A percentile compares a stretch with the other conserved stretches of the same genome.
Conservation (phyloP, 2,113 vertebrate genomes). For the Podarcis cretensis region DNA sequence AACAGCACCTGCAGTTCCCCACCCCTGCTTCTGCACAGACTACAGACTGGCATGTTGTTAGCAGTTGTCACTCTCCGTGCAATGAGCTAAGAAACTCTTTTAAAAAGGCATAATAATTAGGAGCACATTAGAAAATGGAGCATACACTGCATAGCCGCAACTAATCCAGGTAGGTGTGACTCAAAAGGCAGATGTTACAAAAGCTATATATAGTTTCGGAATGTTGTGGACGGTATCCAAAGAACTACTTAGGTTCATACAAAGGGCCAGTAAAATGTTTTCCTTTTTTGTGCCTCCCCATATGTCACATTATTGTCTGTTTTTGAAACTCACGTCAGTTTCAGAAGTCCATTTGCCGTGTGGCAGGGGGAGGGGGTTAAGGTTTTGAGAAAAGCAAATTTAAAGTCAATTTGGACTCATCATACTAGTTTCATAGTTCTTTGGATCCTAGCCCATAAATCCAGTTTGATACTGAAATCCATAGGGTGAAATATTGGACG, state of each 20-base stretch:
- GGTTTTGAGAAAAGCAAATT: not conserved
- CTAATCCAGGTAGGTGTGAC: not conserved
- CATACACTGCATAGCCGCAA: not conserved
- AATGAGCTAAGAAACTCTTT: not conserved
- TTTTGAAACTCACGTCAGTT: not conserved
- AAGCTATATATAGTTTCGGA: not conserved
- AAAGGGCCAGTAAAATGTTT: not conserved
- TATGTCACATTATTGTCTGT: not conserved
- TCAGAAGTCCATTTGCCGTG: not conserved
- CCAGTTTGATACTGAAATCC: not conserved
- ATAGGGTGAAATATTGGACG: not conserved
- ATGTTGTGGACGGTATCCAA: not conserved
- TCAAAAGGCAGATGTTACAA: not conserved
- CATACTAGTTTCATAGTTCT: not conserved
- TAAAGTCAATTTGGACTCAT: not conserved
- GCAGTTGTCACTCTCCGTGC: not conserved
- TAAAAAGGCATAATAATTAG: too few species aligned
- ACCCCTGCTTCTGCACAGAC: too few species aligned
- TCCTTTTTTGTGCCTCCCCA: not conserved
- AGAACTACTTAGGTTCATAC: not conserved
- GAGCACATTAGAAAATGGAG: not conserved
- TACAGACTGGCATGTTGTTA: not conserved
- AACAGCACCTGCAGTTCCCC: too few species aligned
- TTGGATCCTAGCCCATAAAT: not conserved
- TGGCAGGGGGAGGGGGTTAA: not conserved